phyloP scores from a whole-genome alignment of 2,888 invertebrate genomes.

The Melangyna quadrimaculata region DNA sequence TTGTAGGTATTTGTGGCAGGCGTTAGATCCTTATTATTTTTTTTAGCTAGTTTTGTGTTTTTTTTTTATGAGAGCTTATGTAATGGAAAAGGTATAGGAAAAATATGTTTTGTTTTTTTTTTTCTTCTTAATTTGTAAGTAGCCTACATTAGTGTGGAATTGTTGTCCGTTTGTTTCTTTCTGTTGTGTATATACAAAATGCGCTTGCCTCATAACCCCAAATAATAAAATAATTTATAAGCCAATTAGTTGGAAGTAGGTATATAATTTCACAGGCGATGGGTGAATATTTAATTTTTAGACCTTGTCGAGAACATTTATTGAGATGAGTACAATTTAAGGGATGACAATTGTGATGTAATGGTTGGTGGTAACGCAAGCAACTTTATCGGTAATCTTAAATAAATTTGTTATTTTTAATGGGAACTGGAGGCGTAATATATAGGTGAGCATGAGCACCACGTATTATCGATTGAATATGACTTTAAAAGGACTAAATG shows the following conservation, averaged over 20 bases:
- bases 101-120: neutral
- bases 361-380: neutral
- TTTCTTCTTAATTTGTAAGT: slow-evolving; percentile 9
- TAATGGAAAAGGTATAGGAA: neutral
- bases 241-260: neutral
- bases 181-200: neutral
- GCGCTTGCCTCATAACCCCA: neutral
- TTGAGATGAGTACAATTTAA: neutral
- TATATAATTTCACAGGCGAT: neutral
- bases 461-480: neutral
- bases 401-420: neutral
- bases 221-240: slow-evolving; percentile 9
- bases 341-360: neutral
- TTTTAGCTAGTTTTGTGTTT: slow-evolving; percentile 4
- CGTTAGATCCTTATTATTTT: slow-evolving; percentile 15
- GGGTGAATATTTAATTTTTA: neutral
- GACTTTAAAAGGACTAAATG: neutral
- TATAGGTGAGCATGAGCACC: no score
- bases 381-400: neutral
- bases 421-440: neutral
- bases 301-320: neutral
- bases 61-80: slow-evolving; percentile 10
- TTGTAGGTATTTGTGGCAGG: slow-evolving; percentile 40
- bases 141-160: neutral
- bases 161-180: neutral